Base-by-base conservation (phyloP, 2,888 invertebrate species). In the Andrena haemorrhoa region DNA sequence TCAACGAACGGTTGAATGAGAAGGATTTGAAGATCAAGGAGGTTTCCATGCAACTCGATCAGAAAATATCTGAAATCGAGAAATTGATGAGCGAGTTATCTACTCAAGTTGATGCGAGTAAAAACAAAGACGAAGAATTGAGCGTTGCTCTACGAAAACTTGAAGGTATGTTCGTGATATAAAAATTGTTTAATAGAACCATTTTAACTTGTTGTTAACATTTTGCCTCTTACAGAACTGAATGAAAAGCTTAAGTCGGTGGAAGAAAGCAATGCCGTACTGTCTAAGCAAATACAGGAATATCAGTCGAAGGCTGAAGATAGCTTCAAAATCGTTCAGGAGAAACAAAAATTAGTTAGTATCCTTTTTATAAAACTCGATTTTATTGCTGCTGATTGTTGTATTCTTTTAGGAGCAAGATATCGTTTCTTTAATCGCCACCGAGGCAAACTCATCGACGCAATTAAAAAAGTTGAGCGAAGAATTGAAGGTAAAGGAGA, bases 381-480 rank as follows among this genome's bases (percentile, higher is more conserved):
- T 0, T 47, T 20, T 29, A 64, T 41, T 16, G 26, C 64, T 63
- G 7, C 16, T 23, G 26, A 51, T 49, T 74, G 6, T 47, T 68
- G 64, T 49, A 47, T 26, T 60, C 12, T 41, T 76, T 73, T 68
- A 93, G 93, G 92, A 93, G 77, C 88, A 89, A 71, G 88, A 92
- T 88, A 94, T 96, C 71, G 92, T 95, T 75, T 94, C 94, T 87
- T 91, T 96, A 53, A 95, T 95, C 58, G 95, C 94, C n/a, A 95
- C 95, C 82, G 94, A 96, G 0, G 95, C 95, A 20, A 95, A 95
- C 89, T 95, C 96, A 2, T 95, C 95, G 87, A 95, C 95, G 77
- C 95, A 96, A 88, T 94, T 96, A 68, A 93, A 94, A 75, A 95
- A 95, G 86, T 92, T 96, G 49, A 95, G 95, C 3, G 95, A 95